Evolutionary conservation across 2,888 invertebrate species (phyloP), one percentile per base, ranked within the genome.

Genomic region (Achlya flavicornis): DNA sequence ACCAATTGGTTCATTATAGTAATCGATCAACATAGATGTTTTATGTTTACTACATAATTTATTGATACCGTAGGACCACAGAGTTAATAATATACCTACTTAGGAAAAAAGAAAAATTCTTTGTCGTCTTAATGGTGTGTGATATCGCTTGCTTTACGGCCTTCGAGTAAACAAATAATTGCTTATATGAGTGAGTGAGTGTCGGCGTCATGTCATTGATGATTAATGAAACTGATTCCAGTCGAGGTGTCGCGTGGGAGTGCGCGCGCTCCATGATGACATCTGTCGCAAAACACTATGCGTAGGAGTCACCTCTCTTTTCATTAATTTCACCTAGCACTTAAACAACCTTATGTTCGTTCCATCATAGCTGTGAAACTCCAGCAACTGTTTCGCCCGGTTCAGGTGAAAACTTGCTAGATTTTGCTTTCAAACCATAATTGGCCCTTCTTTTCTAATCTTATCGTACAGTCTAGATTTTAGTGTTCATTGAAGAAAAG

Each of bases 181-280:
- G 2, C 48, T 7, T 3, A 53, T 53, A 4, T 41, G 33, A 11
- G 41, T 41, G 12, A 41, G 48, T 48, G 48, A 48, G 16, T 48
- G 48, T 48, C 48, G 48, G 48, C 19, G 10, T 6, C 4, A 3
- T 19, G 16, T 16, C 16, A 53, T 53, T 53, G 48, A 53, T 19
- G 48, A 53, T 46, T 14, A 46, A 41, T 41, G 41, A 53, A 48
- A 19, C 48, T 10, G 48, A 53, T 53, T 53, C 14, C 6, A 19
- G 16, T 53, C 7, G 48, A 53, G 48, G 48, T 53, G 48, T 53
- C 48, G 48, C 48, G 48, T 53, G 48, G 48, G 48, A 53, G 48
- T 19, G n/a, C n/a, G 0, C n/a, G 48, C 16, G 7, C 16, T 53
- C 48, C 16, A n/a, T n/a, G n/a, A 19, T 19, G 1, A 53, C 48